Base-by-base conservation (phyloP, 2,888 invertebrate genomes). In the Nyleta sp. region DNA sequence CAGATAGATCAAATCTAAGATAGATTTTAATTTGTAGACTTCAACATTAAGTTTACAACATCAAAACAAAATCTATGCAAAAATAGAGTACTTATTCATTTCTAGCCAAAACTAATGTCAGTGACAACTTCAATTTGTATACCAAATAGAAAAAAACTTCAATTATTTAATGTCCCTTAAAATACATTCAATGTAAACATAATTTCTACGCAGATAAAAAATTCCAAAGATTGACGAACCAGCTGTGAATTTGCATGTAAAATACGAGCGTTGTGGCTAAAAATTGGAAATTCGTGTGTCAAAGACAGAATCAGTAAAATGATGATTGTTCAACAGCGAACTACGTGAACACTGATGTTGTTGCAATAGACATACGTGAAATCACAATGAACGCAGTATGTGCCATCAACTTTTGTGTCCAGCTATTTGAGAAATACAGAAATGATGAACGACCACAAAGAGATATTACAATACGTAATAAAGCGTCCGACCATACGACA, bases 391-490 rank as follows among this genome's bases (percentile, higher is more conserved):
- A 79, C 87, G 89, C 83, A 90, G 86, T 83, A 87, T 83, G 85
- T 88, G 87, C 90, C 90, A 90, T 90, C 90, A 90, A 90, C 90
- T 90, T 89, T 89, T 90, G 87, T 90, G 89, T 81, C 90, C 90
- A 89, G 89, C 90, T 90, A 83, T 84, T 85, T 76, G 70, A 77
- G 38, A 81, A 84, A 82, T 80, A 78, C 79, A 80, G 78, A 81
- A 81, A 83, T 76, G 40, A 59, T 80, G 68, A 81, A 76, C 72
- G 72, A 78, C 57, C 55, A 55, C 82, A 74, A 83, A 75, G 18
- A 75, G 18, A 60, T 59, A 57, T 67, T 67, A 48, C 55, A 33
- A 8, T 76, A 71, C 76, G 57, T 82, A 64, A 81, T 65, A 31
- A 42, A 65, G 52, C 28, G 11, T 46, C 59, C 35, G 1, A 10